phyloP scores from a whole-genome alignment of 2,888 invertebrate species.

The Liopterus haemorrhoidalis region DNA sequence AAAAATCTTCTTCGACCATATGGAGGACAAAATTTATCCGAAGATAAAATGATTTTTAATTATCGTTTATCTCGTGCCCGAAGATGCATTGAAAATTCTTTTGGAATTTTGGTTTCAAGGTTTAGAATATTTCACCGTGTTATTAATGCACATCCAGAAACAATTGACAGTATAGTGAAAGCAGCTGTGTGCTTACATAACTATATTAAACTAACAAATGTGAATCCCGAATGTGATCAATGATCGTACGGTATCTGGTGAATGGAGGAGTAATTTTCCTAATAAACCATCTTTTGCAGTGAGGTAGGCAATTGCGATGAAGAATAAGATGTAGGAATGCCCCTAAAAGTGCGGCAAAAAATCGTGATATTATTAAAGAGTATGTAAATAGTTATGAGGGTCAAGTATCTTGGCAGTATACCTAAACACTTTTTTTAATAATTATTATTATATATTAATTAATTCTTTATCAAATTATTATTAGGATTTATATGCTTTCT shows the following conservation, averaged over 20 bases:
- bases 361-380: background rate
- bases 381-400: background rate
- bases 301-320: too few relatives aligned
- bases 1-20: too few relatives aligned
- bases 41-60: too few relatives aligned
- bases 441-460: too few relatives aligned
- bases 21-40: too few relatives aligned
- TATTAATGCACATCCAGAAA: slow-evolving; percentile 9
- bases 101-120: too few relatives aligned
- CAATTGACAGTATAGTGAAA: background rate
- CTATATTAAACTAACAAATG: too few relatives aligned
- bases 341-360: background rate
- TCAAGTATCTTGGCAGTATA: background rate
- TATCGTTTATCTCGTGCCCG: too few relatives aligned
- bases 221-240: background rate
- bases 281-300: slow-evolving; percentile 4
- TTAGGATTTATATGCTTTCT: too few relatives aligned
- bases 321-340: background rate
- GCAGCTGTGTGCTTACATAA: slow-evolving; percentile 2
- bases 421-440: too few relatives aligned
- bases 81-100: too few relatives aligned
- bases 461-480: too few relatives aligned
- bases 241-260: slow-evolving; percentile 17
- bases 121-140: slow-evolving; percentile 17
- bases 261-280: slow-evolving; percentile 14